These are phyloP conservation scores for Boloria selene DNA, from an alignment of 2,888 invertebrate species.

Conservation along the genomic window DNA sequence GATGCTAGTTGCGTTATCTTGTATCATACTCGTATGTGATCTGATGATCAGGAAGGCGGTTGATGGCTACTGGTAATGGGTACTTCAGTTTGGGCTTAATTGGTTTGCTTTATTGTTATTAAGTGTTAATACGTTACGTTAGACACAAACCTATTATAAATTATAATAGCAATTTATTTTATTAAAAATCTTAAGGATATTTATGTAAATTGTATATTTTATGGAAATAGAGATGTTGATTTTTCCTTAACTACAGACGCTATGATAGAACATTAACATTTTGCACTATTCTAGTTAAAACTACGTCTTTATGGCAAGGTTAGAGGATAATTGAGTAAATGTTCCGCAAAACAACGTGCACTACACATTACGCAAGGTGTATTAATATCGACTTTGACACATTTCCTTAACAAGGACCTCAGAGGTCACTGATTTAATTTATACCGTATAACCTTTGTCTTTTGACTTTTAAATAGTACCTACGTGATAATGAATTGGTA, in stretches of 20 bases:
- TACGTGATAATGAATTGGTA: neutral
- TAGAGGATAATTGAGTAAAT: conserved; percentile 29
- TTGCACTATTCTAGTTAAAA: neutral
- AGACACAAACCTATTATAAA: no score
- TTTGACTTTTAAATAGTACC: neutral
- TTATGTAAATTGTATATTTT: no score
- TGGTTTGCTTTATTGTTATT: no score
- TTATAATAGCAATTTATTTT: no score
- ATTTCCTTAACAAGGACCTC: conserved; percentile 21
- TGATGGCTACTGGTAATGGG: no score
- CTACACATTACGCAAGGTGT: conserved; percentile 11
- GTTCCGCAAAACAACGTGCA: conserved; percentile 28
- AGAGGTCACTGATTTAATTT: neutral
- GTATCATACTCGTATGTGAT: no score
- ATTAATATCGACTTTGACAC: conserved; percentile 36
- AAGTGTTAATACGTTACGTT: no score
- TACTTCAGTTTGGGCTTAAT: no score
- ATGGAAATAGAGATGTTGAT: no score
- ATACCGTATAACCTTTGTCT: neutral
- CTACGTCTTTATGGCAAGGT: conserved; percentile 22
- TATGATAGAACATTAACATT: neutral
- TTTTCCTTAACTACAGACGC: neutral
- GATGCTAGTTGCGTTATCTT: no score
- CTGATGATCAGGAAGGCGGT: no score
- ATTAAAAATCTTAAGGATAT: no score